These are phyloP conservation scores for Plagiodera versicolora DNA, from an alignment of 2,888 invertebrate genomes.

Conservation along the genomic window DNA sequence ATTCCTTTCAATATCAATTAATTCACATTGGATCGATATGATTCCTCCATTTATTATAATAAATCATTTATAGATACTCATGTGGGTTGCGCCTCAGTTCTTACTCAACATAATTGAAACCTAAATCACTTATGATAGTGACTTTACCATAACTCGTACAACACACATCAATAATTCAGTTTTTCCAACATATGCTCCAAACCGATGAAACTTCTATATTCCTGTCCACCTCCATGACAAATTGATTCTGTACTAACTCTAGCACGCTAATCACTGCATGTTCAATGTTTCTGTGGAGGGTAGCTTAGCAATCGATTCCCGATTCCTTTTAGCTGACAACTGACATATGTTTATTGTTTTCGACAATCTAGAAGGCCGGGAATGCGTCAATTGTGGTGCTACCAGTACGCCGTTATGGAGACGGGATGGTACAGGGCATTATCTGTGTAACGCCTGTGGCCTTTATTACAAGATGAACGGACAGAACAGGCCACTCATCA, in stretches of 20 bases:
- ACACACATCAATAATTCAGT: not conserved
- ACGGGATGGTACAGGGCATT: constrained; percentile 96
- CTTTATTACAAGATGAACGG: constrained; percentile 99
- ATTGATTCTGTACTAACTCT: constrained; percentile 23
- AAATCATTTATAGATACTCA: too few relatives aligned
- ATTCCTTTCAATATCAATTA: too few relatives aligned
- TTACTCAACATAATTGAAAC: not conserved
- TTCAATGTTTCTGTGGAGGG: constrained; percentile 22
- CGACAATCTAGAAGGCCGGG: constrained; percentile 79
- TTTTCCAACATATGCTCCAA: not conserved
- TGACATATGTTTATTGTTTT: constrained; percentile 30
- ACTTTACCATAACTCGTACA: not conserved
- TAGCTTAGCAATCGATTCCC: constrained; percentile 3
- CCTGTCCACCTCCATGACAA: constrained; percentile 28
- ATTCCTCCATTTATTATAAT: too few relatives aligned
- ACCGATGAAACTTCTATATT: constrained; percentile 23
- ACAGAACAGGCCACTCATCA: constrained; percentile 96
- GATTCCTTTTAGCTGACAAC: not conserved
- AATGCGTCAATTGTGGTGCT: constrained; percentile 99
- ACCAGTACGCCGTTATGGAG: constrained; percentile 97
- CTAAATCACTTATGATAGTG: not conserved
- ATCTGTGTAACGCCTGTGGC: constrained; percentile 98
- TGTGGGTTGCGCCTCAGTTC: too few relatives aligned
- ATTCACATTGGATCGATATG: too few relatives aligned
- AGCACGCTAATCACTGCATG: constrained; percentile 35